Base-by-base conservation (phyloP, 2,888 invertebrate genomes). In the Athripsodes cinereus region DNA sequence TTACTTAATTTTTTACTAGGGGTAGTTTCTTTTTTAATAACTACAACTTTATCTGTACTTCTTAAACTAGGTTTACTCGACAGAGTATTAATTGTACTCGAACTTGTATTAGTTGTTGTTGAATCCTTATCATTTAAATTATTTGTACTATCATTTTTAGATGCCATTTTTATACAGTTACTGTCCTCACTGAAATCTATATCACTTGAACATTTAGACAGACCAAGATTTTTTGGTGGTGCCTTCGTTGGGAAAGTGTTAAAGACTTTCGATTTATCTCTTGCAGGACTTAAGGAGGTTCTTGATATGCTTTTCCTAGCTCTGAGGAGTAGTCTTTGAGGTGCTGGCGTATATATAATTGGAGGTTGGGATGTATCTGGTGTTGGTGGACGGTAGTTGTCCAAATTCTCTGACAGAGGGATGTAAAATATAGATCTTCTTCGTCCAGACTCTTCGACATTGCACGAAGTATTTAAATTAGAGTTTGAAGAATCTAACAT, bases 391-490 rank as follows among this genome's bases (percentile, higher is more conserved):
- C 81, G 74, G 67, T 81, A 81, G 68, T 81, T 81, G 54, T 76
- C 78, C 65, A 80, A 81, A 66, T 81, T 82, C 64, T 82, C 81
- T 60, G 82, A 82, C 65, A 88, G 74, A 64, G 88, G 84, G 64
- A 88, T 86, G 73, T 88, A 88, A 73, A 88, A 88, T 64, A 87
- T 86, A 52, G 88, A 88, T 62, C 88, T 80, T 60, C 88, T 80
- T 52, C 84, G 77, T 62, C 78, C 69, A 64, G 77, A 73, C 55
- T 83, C 82, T 67, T 80, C 80, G 52, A 70, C 73, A 68, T 67
- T 68, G n/a, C n/a, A n/a, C 71, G 68, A 67, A 64, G 68, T 67
- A 67, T 70, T 71, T 67, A 72, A 68, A 61, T 72, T 67, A 50
- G 60, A 53, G 34, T 55, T 60, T 49, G 60, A 65, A 13, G 60